Percentiles rank a stretch among this genome's conserved stretches.
Conservation (phyloP, 2,113 vertebrate genomes). For the Elgaria multicarinata region DNA sequence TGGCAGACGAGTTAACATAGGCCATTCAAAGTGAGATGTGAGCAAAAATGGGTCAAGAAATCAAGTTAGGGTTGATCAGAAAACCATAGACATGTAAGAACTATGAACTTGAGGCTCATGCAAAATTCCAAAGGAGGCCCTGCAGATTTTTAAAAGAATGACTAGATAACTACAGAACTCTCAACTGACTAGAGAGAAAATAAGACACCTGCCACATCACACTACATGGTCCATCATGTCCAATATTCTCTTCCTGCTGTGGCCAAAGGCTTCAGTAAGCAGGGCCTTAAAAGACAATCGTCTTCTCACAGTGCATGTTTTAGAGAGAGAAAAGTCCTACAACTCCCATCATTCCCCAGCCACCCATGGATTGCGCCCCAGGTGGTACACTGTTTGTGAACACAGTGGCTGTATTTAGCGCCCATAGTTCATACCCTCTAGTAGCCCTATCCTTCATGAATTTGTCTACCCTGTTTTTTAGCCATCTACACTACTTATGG, state of each 20-base stretch:
- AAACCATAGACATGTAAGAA: background rate
- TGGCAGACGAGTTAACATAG: background rate
- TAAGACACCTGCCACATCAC: background rate
- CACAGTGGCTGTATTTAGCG: background rate
- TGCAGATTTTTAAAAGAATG: background rate
- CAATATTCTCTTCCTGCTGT: no score
- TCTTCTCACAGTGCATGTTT: no score
- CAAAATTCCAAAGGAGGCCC: background rate
- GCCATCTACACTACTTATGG: background rate
- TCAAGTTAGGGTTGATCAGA: background rate
- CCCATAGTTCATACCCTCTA: background rate
- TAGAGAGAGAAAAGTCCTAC: no score
- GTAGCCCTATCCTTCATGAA: background rate
- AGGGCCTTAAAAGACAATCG: background rate
- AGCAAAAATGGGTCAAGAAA: background rate
- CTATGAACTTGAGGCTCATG: background rate
- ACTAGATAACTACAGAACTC: background rate
- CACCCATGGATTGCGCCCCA: no score
- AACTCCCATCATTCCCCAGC: no score
- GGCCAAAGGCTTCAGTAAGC: background rate
- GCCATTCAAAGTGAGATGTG: background rate
- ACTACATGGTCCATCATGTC: background rate
- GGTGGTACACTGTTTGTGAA: background rate
- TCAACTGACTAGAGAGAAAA: background rate
- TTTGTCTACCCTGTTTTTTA: background rate